A percentile compares a stretch with the other conserved stretches of the same genome.
Conservation (phyloP, 2,113 vertebrate genomes). For the Psittacara wagleri region DNA sequence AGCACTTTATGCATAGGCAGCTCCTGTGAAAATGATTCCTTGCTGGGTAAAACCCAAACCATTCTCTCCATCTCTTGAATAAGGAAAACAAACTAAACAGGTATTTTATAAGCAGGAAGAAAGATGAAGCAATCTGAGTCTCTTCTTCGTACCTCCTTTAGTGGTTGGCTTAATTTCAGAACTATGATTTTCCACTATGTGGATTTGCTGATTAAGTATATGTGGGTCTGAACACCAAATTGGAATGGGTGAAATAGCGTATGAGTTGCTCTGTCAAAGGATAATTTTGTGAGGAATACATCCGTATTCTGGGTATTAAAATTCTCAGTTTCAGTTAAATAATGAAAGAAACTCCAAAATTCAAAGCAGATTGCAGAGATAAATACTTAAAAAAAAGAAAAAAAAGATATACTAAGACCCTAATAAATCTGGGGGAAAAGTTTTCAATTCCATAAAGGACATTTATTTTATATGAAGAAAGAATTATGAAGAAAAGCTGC, state of each 20-base stretch:
- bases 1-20: neutral
- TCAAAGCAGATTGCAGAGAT: neutral
- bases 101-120: neutral
- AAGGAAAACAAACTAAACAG: neutral
- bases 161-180: neutral
- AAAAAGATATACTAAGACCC: neutral
- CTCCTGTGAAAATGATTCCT: neutral
- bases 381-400: neutral
- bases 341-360: neutral
- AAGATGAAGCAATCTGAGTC: neutral
- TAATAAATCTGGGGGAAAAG: neutral
- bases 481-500: neutral
- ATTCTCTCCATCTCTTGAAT: neutral
- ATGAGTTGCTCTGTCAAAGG: neutral
- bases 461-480: constrained; percentile 28
- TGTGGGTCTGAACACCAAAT: neutral
- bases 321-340: neutral
- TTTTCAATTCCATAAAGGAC: neutral
- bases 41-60: neutral
- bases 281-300: neutral
- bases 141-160: neutral
- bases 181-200: neutral
- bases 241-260: neutral
- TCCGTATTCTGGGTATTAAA: neutral
- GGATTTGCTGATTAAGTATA: neutral